A percentile compares a stretch with the other conserved stretches of the same genome.
Conservation (phyloP, 23 tunicate genomes). For the Aplidium turbinatum region DNA sequence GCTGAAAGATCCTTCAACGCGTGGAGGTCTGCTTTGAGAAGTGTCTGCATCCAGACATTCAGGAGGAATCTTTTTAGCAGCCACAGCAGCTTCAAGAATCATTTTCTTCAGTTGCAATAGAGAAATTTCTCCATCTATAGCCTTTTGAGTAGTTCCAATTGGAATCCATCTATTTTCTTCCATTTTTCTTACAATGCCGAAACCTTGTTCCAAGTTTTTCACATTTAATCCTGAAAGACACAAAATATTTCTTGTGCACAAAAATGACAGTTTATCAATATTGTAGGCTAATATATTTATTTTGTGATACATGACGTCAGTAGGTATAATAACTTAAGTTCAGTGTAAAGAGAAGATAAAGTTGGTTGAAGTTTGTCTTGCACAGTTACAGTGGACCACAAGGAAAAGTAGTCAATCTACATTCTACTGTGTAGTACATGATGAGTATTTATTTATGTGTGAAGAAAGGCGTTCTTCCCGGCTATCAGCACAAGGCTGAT, state of each 20-base stretch:
- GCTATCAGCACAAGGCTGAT: no score
- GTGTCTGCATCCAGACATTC: not conserved
- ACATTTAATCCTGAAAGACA: not conserved
- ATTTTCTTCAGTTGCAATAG: not conserved
- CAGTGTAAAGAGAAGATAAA: no score
- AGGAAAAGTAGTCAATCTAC: no score
- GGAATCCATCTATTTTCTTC: not conserved
- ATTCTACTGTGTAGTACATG: no score
- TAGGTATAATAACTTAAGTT: no score
- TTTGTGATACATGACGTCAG: not conserved
- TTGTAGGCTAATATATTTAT: no score
- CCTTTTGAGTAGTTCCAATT: constrained; percentile 8
- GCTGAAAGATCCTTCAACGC: no score
- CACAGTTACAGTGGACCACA: no score
- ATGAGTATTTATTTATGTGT: no score
- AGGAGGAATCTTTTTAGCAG: not conserved
- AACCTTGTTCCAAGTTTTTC: not conserved
- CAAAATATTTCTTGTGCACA: not conserved
- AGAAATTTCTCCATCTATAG: not conserved
- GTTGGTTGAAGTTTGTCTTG: no score
- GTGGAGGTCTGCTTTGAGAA: no score
- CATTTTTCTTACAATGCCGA: constrained; percentile 5
- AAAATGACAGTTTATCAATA: not conserved
- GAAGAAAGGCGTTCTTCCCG: no score
- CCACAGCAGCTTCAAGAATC: constrained; percentile 2